Base-by-base conservation (phyloP, 2,888 invertebrate genomes). In the Alentia gelatinosa region DNA sequence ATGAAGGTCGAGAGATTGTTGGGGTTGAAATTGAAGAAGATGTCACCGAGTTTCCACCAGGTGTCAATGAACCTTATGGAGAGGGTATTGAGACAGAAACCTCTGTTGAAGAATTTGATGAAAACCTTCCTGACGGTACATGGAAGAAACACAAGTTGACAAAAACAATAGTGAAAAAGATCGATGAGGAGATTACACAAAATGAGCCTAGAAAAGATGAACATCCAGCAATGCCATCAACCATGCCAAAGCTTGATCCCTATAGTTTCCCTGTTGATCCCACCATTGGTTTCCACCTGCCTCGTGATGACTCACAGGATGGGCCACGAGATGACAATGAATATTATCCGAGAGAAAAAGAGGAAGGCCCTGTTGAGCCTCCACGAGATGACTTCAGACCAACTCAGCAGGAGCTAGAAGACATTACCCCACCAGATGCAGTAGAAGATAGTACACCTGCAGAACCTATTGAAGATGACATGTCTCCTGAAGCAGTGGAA, bases 301-400 rank as follows among this genome's bases (percentile, higher is more conserved):
- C 40, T 12, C 26, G 26, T 19, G 84, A 42, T 30, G 42, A 79
- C 37, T 12, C 35, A 56, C 1, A 19, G 0, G 56, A 89, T 9
- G 75, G 88, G 30, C 50, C 40, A 30, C 42, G 47, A 74, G 75
- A 83, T 35, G 33, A 33, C 7, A 47, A 68, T 15, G 91, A 89
- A 74, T 89, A 89, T 30, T 19, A 30, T 1, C 56, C 56, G 3
- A 39, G 79, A 12, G 84, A 83, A 19, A 47, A 83, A 50, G 47
- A 90, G 26, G 90, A 68, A 83, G 47, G 79, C n/a, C 68, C 84
- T 96, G 75, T 96, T 1, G 96, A 96, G 40, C 96, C 95, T 93
- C 96, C 96, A 37, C 19, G 39, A 19, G 35, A 37, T 37, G 79
- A 79, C 79, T 79, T 79, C 96, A 97, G 96, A 33, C 97, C 97